Conservation (phyloP, 2,797 vertebrate species). For the Spheniscus humboldti region DNA sequence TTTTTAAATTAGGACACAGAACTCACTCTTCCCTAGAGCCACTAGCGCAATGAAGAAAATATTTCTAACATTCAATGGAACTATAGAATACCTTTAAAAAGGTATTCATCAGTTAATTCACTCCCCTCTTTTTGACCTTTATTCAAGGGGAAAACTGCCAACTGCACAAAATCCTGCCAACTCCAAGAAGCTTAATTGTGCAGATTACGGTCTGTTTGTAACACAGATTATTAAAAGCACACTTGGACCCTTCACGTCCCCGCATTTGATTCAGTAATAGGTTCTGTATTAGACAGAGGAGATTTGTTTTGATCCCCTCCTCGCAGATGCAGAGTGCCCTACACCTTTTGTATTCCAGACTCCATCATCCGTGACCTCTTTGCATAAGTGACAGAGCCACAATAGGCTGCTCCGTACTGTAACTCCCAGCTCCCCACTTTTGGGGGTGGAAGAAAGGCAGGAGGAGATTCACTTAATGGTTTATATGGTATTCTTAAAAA, state of each 20-base stretch:
- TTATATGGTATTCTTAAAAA: neutral
- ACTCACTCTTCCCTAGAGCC: neutral
- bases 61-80: neutral
- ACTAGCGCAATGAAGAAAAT: neutral
- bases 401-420: neutral
- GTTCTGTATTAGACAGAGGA: constrained; percentile 51
- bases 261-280: constrained; percentile 3
- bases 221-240: constrained; percentile 66
- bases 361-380: neutral
- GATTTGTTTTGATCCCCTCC: constrained; percentile 43
- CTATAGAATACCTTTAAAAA: neutral
- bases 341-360: constrained; percentile 15
- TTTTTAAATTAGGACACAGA: neutral
- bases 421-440: neutral
- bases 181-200: constrained; percentile 60
- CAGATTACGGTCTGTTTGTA: constrained; percentile 65
- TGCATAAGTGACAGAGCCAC: neutral
- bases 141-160: constrained; percentile 57
- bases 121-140: constrained; percentile 50
- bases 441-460: neutral
- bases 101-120: neutral
- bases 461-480: neutral
- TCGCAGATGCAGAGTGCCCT: neutral
- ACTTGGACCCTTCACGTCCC: constrained; percentile 33
- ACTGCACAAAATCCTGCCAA: constrained; percentile 52